These are phyloP conservation scores for Pandion haliaetus DNA, from an alignment of 2,113 vertebrate species.

Conservation along the genomic window DNA sequence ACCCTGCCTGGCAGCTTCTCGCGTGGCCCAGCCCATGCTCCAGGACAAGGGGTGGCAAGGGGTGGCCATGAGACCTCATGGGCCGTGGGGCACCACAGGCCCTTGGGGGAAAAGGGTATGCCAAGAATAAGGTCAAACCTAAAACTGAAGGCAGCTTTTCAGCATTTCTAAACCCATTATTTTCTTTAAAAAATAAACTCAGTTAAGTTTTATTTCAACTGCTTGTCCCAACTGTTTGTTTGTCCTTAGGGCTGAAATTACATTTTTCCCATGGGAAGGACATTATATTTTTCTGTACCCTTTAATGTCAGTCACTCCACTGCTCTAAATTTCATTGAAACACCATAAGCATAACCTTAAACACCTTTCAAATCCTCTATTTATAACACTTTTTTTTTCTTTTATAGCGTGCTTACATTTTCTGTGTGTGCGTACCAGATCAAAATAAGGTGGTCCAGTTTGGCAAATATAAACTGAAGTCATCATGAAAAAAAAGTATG, in stretches of 20 bases:
- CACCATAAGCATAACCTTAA: not conserved
- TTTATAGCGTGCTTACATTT: not conserved
- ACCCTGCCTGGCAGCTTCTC: not conserved
- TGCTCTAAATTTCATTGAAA: not conserved
- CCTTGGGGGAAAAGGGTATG: not conserved
- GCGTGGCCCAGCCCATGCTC: fast-evolving
- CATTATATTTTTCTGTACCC: not conserved
- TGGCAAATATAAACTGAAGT: not conserved
- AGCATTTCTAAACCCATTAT: slow-evolving; percentile 29
- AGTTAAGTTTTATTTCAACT: slow-evolving; percentile 29
- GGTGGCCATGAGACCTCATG: fast-evolving
- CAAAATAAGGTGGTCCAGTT: not conserved
- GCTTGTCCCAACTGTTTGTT: slow-evolving; percentile 43
- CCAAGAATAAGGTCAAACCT: slow-evolving; percentile 33
- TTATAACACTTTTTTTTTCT: not conserved
- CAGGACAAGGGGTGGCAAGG: not conserved
- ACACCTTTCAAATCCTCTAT: not conserved
- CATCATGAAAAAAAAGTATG: not conserved
- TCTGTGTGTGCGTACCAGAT: not conserved
- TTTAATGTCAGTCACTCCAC: not conserved
- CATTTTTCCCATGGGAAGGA: slow-evolving; percentile 35
- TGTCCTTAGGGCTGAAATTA: slow-evolving; percentile 38
- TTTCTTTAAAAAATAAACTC: slow-evolving; percentile 51
- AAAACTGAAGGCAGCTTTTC: slow-evolving; percentile 11
- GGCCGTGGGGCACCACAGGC: not conserved